These are phyloP conservation scores for Rotaria socialis DNA, from an alignment of 2,888 invertebrate genomes.

Conservation along the genomic window DNA sequence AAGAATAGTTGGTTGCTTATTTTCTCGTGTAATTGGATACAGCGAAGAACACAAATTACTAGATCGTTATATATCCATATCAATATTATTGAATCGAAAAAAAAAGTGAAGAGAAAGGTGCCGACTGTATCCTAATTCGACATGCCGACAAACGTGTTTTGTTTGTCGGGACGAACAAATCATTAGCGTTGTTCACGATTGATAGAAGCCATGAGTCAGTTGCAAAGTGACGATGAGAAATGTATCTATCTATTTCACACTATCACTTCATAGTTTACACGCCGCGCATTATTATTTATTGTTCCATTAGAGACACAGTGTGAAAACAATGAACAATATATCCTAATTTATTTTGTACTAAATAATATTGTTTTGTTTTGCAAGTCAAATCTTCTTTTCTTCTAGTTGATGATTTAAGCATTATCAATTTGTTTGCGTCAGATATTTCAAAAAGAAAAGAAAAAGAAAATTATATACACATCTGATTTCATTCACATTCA, in stretches of 20 bases:
- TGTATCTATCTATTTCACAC: conserved; percentile 24
- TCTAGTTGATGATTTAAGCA: not conserved
- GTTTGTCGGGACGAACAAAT: conserved; percentile 32
- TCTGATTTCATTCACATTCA: conserved; percentile 16
- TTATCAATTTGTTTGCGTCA: not conserved
- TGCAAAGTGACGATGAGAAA: conserved; percentile 21
- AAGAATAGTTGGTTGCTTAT: not conserved
- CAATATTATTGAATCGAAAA: conserved; percentile 5
- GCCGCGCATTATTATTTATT: conserved; percentile 16
- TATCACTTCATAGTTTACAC: not conserved
- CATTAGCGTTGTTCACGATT: conserved; percentile 7
- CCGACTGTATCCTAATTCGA: conserved; percentile 26
- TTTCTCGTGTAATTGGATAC: conserved; percentile 16
- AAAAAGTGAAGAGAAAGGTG: not conserved
- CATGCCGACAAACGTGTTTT: conserved; percentile 23
- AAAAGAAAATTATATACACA: not conserved
- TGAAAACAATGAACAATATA: not conserved
- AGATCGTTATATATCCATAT: conserved; percentile 32
- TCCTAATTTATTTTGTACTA: not conserved
- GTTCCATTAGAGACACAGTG: conserved; percentile 2
- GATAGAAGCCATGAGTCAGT: conserved; percentile 9
- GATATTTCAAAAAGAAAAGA: not conserved
- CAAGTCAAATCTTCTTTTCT: too few relatives aligned
- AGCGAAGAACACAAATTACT: conserved; percentile 17
- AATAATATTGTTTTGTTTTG: too few relatives aligned